phyloP scores from a whole-genome alignment of 2,888 invertebrate species.

The Dolichomitus sp. region DNA sequence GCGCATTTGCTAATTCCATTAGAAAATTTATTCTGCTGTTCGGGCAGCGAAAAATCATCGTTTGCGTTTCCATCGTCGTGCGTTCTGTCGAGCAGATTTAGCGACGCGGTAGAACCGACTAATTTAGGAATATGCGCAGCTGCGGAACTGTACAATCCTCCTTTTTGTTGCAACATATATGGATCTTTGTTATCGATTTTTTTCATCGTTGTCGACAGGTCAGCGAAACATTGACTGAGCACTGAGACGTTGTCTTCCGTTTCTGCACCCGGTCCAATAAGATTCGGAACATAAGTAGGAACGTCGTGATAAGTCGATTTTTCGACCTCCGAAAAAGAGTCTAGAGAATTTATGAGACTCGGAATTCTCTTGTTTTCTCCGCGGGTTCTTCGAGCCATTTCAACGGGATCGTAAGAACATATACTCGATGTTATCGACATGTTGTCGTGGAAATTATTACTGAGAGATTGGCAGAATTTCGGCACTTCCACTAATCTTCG shows the following conservation, averaged over 20 bases:
- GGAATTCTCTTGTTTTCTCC: neutral
- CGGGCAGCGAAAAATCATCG: neutral
- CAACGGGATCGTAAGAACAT: neutral
- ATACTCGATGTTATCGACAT: neutral
- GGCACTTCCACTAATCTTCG: neutral
- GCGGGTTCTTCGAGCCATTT: neutral
- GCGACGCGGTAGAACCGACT: neutral
- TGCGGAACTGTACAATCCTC: neutral
- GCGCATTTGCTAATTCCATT: neutral
- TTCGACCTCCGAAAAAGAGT: neutral
- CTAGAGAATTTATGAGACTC: neutral
- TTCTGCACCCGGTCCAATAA: neutral
- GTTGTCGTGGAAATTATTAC: neutral
- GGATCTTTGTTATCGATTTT: neutral
- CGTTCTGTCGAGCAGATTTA: neutral
- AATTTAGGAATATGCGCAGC: neutral
- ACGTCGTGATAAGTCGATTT: constrained; percentile 6
- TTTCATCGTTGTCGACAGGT: neutral
- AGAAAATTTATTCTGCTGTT: neutral
- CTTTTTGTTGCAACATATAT: neutral
- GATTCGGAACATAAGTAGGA: constrained; percentile 5
- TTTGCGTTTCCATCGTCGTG: neutral
- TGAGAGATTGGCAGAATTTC: neutral
- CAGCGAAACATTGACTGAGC: neutral
- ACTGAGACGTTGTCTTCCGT: neutral